Base-by-base conservation (phyloP, 2,797 vertebrate species). In the Furcifer pardalis region DNA sequence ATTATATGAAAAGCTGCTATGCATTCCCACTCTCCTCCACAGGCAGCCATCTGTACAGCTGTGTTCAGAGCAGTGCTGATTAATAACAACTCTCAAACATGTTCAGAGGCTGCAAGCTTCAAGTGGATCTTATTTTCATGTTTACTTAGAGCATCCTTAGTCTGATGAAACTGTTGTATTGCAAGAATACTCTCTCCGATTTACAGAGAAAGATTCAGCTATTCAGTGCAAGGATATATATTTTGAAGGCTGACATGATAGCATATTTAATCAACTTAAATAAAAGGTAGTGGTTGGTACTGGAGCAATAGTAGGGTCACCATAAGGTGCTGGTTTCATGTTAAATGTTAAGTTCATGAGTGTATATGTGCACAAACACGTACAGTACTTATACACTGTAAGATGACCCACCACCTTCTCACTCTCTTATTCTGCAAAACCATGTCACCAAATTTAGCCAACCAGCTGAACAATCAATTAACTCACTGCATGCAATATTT, bases 401-500 rank as follows among this genome's bases (percentile, higher is more conserved):
- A 27, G 37, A 7, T 56, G 17, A 35, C 32, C n/a, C 17, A 44
- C 30, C 21, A 46, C 40, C 7, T 21, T 73, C 21, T 66, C 30
- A 37, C 56, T 35, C 30, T 66, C n/a, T n/a, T n/a, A n/a, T n/a
- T n/a, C n/a, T n/a, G n/a, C 25, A 25, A 76, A 59, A 68, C 10
- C 7, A 3, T 27, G 66, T 76, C 44, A 52, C 52, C 46, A 76
- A 49, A 68, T 37, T 56, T 27, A 68, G 17, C 27, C 19, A n/a
- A 77, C 62, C 23, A 68, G 66, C 77, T 10, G 69, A 76, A 19
- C 74, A 25, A 0, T 65, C 74, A 82, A 85, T 56, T 68, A 78
- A 32, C 19, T 59, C 25, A 44, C 68, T 32, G 1, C 5, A 78
- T 75, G 42, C 30, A 87, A 83, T 40, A 52, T 85, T 85, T 49